A percentile compares a stretch with the other conserved stretches of the same genome.
These are phyloP conservation scores for Aradophagus sp. DNA, from an alignment of 1,140 invertebrate species.

Conservation along the genomic window DNA sequence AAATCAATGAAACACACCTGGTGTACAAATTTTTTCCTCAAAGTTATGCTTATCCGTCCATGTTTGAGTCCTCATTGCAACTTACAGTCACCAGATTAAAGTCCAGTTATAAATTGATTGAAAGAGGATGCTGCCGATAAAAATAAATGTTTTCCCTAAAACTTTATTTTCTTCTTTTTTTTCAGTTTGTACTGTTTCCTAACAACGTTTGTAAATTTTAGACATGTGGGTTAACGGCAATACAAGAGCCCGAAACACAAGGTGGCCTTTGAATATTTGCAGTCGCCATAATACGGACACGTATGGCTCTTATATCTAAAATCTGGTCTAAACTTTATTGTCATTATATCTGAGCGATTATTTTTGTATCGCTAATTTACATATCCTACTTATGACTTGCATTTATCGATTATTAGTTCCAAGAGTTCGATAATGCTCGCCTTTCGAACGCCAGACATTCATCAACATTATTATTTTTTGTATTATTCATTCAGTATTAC, in stretches of 20 bases:
- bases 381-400: slow-evolving; percentile 22
- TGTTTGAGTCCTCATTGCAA: slow-evolving; percentile 14
- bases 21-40: too few relatives aligned
- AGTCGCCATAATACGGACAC: slow-evolving; percentile 10
- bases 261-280: slow-evolving; percentile 3
- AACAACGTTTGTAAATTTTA: too few relatives aligned
- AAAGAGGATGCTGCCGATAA: too few relatives aligned
- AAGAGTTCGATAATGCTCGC: slow-evolving; percentile 30
- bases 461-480: background rate
- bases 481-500: slow-evolving; percentile 22
- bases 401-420: slow-evolving; percentile 32
- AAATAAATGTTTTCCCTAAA: background rate
- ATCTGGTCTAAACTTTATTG: slow-evolving; percentile 21
- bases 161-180: slow-evolving; percentile 3
- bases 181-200: too few relatives aligned
- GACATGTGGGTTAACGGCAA: too few relatives aligned
- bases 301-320: slow-evolving; percentile 28
- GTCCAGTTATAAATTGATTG: too few relatives aligned
- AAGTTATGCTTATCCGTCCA: slow-evolving; percentile 44
- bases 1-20: too few relatives aligned
- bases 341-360: slow-evolving; percentile 12
- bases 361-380: slow-evolving; percentile 27
- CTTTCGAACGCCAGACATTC: slow-evolving; percentile 9
- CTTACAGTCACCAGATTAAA: background rate
- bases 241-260: too few relatives aligned